These are phyloP conservation scores for Pelosia muscerda DNA, from an alignment of 2,888 invertebrate genomes.

Conservation along the genomic window DNA sequence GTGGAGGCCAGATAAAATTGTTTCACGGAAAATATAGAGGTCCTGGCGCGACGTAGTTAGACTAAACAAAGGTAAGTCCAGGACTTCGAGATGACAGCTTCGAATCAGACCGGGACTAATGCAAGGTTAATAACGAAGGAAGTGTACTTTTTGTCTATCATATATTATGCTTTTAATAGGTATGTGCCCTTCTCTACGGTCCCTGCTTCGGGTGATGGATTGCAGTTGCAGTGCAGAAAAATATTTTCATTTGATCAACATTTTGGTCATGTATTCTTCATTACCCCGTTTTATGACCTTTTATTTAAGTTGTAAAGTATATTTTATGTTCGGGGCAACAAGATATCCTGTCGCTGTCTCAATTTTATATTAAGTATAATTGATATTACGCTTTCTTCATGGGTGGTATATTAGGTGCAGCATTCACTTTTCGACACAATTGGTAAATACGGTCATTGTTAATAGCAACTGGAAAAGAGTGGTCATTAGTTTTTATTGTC, in stretches of 20 bases:
- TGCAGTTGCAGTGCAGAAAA: not conserved
- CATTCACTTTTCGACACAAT: not conserved
- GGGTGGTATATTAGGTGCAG: not conserved
- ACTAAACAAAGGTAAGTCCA: no score
- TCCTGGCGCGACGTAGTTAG: no score
- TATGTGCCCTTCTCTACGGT: not conserved
- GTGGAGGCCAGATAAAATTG: no score
- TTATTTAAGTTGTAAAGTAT: no score
- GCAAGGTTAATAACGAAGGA: no score
- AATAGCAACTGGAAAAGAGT: not conserved
- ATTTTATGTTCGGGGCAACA: no score
- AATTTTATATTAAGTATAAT: not conserved
- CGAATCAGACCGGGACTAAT: no score
- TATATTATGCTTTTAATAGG: not conserved
- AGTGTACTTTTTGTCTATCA: not conserved
- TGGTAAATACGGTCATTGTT: not conserved
- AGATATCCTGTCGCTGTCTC: not conserved
- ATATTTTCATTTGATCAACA: no score
- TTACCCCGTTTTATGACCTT: no score
- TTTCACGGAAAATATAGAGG: no score
- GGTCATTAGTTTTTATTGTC: not conserved
- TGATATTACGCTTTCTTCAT: not conserved
- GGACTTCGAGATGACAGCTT: no score
- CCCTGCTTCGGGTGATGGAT: not conserved
- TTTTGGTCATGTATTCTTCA: no score